Conservation (phyloP, 2,113 vertebrate genomes). For the Bettongia penicillata region DNA sequence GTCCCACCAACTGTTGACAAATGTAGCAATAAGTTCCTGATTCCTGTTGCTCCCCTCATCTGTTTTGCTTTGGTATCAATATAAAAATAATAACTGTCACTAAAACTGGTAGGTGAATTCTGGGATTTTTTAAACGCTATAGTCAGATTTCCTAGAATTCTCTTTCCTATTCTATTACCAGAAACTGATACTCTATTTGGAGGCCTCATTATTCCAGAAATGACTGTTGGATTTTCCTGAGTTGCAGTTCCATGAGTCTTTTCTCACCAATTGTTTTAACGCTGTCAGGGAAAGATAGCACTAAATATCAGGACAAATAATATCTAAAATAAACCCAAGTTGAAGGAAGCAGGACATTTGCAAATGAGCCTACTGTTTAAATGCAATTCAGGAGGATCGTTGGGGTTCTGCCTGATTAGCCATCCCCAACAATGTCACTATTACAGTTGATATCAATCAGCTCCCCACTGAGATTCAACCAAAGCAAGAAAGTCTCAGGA, state of each 20-base stretch:
- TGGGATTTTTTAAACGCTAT: constrained; percentile 48
- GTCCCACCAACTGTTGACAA: constrained; percentile 35
- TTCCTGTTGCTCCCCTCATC: constrained; percentile 56
- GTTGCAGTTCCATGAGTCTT: constrained; percentile 35
- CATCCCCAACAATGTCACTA: neutral
- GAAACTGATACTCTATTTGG: constrained; percentile 30
- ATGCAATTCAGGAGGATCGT: neutral
- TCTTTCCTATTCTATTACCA: constrained; percentile 46
- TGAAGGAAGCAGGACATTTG: constrained; percentile 21
- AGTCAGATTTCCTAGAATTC: constrained; percentile 42
- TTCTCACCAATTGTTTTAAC: constrained; percentile 55
- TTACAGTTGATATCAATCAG: neutral
- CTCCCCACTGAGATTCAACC: neutral
- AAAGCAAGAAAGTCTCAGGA: neutral
- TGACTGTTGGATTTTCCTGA: constrained; percentile 58
- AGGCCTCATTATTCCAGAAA: constrained; percentile 68
- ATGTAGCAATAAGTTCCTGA: constrained; percentile 25
- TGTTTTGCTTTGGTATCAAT: constrained; percentile 50
- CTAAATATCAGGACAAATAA: constrained; percentile 2
- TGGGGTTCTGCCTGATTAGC: constrained; percentile 8
- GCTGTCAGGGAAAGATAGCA: constrained; percentile 13
- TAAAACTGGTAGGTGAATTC: constrained; percentile 43
- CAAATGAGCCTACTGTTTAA: neutral
- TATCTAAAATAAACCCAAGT: constrained; percentile 31
- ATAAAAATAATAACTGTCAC: constrained; percentile 67